Evolutionary conservation across 2,797 vertebrate species (phyloP).

Genomic region (Enteromius anoplus): DNA sequence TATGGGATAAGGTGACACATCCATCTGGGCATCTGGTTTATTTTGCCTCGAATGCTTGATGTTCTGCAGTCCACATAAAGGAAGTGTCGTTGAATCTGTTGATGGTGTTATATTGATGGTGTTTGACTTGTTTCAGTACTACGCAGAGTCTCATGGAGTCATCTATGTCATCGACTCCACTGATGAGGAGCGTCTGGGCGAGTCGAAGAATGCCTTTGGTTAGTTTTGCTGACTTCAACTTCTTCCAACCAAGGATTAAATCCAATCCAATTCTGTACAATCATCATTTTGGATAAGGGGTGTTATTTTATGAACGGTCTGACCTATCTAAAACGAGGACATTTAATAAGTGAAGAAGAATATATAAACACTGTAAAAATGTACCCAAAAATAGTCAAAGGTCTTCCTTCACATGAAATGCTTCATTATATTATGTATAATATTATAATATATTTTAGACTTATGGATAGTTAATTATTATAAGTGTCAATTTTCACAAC

Average conservation of each 20-base stretch:
- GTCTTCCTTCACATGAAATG: not conserved
- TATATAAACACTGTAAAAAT: not conserved
- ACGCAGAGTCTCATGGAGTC: slow-evolving; percentile 94
- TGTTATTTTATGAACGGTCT: not conserved
- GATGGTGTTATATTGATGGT: not conserved
- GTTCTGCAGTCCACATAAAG: no score
- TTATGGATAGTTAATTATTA: not conserved
- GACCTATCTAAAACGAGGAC: not conserved
- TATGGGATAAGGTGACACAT: slow-evolving; percentile 94
- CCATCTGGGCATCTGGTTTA: not conserved
- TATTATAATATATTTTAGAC: no score
- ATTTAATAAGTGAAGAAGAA: not conserved
- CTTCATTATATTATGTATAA: not conserved
- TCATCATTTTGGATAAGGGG: not conserved
- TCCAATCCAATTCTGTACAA: not conserved
- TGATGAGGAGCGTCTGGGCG: slow-evolving; percentile 89
- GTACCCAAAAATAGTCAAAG: not conserved
- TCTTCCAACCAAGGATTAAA: no score
- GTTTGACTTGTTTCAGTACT: slow-evolving; percentile 80
- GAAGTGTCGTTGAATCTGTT: not conserved
- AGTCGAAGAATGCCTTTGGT: slow-evolving; percentile 96
- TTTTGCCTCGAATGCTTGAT: not conserved
- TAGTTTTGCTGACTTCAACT: slow-evolving; percentile 60
- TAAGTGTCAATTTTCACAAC: no score
- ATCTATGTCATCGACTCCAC: slow-evolving; percentile 98